Evolutionary conservation across 2,888 invertebrate genomes (phyloP).

Genomic region (Drosophila rellima): DNA sequence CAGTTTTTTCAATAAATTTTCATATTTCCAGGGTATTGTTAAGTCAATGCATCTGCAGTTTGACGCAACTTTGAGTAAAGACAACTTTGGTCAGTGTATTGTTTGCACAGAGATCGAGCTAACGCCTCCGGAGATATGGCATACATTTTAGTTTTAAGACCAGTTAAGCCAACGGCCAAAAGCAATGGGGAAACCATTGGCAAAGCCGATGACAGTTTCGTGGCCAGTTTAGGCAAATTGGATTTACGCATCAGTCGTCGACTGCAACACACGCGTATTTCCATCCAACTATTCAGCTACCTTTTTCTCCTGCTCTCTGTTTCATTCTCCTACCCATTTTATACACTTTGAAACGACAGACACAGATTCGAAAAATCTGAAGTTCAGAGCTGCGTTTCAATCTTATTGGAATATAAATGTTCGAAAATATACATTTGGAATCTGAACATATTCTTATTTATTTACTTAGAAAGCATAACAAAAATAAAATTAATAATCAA

Average conservation of each 20-base stretch:
- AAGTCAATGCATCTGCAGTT: neutral
- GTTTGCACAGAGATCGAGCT: neutral
- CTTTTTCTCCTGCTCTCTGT: neutral
- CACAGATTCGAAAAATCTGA: too few relatives aligned
- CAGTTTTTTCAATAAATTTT: too few relatives aligned
- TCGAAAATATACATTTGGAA: too few relatives aligned
- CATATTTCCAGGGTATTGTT: conserved; percentile 7
- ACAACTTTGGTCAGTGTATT: conserved; percentile 40
- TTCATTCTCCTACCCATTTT: neutral
- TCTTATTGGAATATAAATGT: too few relatives aligned
- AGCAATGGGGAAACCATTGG: neutral
- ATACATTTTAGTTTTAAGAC: conserved; percentile 60
- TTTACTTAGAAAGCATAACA: too few relatives aligned
- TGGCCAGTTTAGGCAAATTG: conserved; percentile 54
- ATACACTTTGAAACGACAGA: neutral
- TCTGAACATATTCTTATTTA: too few relatives aligned
- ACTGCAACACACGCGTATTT: conserved; percentile 15
- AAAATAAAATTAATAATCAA: too few relatives aligned
- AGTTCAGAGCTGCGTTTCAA: too few relatives aligned
- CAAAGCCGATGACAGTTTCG: conserved; percentile 13
- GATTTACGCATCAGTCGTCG: conserved; percentile 54
- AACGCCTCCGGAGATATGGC: conserved; percentile 15
- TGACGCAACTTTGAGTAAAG: conserved; percentile 3
- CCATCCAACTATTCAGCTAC: neutral
- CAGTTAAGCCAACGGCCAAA: conserved; percentile 54